Base-by-base conservation (phyloP, 2,888 invertebrate genomes). In the Sussaba pulchella region DNA sequence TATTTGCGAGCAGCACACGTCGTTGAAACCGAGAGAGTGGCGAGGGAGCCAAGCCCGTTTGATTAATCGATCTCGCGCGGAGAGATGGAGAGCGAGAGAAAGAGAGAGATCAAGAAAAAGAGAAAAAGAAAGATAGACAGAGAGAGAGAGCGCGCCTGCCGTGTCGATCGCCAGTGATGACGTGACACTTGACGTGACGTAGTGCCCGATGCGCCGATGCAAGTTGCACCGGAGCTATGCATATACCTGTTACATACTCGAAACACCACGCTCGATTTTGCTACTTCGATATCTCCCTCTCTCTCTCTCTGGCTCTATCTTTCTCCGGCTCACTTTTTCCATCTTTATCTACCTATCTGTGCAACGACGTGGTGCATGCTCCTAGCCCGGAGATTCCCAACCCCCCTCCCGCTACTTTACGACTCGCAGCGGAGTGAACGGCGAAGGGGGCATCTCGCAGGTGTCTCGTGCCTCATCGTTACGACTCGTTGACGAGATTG, bases 181-280 rank as follows among this genome's bases (percentile, higher is more conserved):
- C 78, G 73, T 78, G 78, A 78, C 78, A 78, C 78, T 69, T 78
- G 78, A 78, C 78, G 73, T 73, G 78, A 78, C 69, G 73, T 69
- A 73, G 66, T 78, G 72, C 69, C 52, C 54, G 69, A 54, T 72
- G 63, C 19, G 26, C 63, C 41, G 31, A 41, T 43, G 52, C 50
- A 52, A n/a, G 54, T 45, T 71, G 63, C 76, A 77, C 61, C 39
- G 39, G 36, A 31, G 41, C 61, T 74, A 47, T 66, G 47, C 47
- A 47, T 36, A 45, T 57, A 43, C 31, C 41, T 26, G 31, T 21
- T 47, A 14, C 21, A 59, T 57, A 36, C 47, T 72, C 39, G 47
- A 47, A 67, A 67, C 59, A 59, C 67, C 47, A 57, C n/a, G 57
- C 57, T 39, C 59, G 67, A 47, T 59, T 59, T 59, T 14, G 39